A percentile compares a stretch with the other conserved stretches of the same genome.
phyloP scores from a whole-genome alignment of 2,888 invertebrate species.

The Harpalus rubripes region DNA sequence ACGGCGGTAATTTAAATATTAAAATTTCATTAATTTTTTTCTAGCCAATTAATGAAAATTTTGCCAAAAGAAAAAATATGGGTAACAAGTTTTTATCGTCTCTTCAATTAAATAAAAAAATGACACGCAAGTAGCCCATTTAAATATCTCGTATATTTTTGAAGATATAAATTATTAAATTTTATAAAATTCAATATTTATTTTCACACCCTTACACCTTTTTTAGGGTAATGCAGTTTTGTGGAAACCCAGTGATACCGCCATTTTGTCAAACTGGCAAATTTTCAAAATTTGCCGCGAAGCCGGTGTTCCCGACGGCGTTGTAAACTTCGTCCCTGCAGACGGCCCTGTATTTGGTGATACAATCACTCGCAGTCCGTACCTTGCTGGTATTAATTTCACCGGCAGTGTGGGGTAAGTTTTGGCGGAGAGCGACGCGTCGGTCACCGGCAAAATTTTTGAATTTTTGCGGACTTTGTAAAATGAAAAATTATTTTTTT shows the following conservation, averaged over 20 bases:
- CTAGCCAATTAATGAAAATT: too few species aligned
- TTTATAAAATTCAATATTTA: background rate
- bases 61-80: too few species aligned
- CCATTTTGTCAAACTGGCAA: constrained; percentile 95
- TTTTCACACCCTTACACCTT: constrained; percentile 29
- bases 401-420: constrained; percentile 96
- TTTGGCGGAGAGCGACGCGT: too few species aligned
- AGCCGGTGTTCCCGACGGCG: constrained; percentile 97
- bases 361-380: constrained; percentile 89
- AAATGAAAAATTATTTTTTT: constrained; percentile 68
- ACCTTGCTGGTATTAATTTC: constrained; percentile 97
- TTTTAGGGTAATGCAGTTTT: constrained; percentile 94
- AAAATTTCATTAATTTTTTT: too few species aligned
- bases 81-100: too few species aligned
- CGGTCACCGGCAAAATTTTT: constrained; percentile 62
- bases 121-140: too few species aligned
- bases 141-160: too few species aligned
- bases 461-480: background rate
- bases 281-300: constrained; percentile 96
- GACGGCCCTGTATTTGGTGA: constrained; percentile 98
- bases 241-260: constrained; percentile 99
- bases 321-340: constrained; percentile 97
- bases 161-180: too few species aligned
- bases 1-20: too few species aligned
- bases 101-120: too few species aligned